Evolutionary conservation across 2,797 vertebrate species (phyloP).

Genomic region (Macrochelys suwanniensis): DNA sequence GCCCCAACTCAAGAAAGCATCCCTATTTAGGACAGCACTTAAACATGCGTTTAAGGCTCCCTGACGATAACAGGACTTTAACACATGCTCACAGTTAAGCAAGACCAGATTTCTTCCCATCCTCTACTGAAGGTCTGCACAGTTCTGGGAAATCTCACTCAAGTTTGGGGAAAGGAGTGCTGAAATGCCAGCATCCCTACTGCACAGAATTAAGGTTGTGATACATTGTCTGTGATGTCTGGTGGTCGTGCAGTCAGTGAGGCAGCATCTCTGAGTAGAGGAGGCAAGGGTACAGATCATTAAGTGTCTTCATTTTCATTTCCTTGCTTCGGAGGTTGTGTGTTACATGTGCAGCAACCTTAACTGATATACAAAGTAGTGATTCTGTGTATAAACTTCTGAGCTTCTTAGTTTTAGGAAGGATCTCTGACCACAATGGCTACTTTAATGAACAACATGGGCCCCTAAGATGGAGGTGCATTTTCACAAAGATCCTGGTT

Average conservation of each 20-base stretch:
- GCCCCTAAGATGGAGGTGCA: neutral
- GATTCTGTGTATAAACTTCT: neutral
- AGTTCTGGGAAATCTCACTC: neutral
- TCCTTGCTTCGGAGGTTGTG: neutral
- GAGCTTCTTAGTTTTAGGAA: neutral
- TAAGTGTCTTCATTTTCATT: neutral
- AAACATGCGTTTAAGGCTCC: neutral
- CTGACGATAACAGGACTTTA: neutral
- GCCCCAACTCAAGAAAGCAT: neutral
- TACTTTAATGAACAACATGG: neutral
- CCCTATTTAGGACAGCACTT: neutral
- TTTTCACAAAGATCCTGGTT: neutral
- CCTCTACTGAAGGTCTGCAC: neutral
- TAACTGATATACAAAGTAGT: neutral
- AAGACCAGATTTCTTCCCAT: neutral
- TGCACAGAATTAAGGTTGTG: neutral
- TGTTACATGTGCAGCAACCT: neutral
- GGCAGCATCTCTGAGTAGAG: neutral
- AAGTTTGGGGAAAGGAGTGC: fast-evolving
- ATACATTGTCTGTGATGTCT: neutral
- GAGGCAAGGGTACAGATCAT: neutral
- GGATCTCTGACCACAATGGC: neutral
- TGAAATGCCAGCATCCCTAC: neutral
- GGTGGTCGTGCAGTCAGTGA: neutral
- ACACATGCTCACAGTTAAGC: neutral